Percentiles rank a stretch among this genome's conserved stretches.
Conservation (phyloP, 2,888 invertebrate genomes). For the Erebia epiphron region DNA sequence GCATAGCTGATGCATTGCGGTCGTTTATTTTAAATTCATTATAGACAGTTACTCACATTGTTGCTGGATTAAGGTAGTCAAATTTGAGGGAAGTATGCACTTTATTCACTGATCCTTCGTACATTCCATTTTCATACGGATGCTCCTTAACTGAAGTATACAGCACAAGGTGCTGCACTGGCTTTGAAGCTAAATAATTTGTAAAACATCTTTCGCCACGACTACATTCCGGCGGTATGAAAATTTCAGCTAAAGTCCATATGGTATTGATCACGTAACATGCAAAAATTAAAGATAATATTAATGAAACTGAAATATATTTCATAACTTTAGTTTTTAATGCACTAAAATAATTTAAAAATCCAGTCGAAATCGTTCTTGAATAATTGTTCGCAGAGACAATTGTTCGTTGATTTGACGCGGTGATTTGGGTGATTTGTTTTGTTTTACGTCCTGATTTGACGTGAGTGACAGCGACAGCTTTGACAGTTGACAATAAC, state of each 20-base stretch:
- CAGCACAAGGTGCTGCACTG: conserved; percentile 86
- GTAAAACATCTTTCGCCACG: conserved; percentile 85
- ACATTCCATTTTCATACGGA: conserved; percentile 78
- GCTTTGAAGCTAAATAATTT: conserved; percentile 86
- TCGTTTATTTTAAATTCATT: neutral
- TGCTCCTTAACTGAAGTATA: conserved; percentile 85
- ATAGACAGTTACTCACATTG: conserved; percentile 59
- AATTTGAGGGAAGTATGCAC: conserved; percentile 85
- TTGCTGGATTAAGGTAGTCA: conserved; percentile 82
- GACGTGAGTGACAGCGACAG: too few relatives aligned
- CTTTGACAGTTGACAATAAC: too few relatives aligned
- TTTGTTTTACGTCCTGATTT: too few relatives aligned
- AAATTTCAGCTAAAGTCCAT: conserved; percentile 89
- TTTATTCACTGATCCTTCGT: conserved; percentile 72
- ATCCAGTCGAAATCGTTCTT: neutral
- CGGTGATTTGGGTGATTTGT: too few relatives aligned
- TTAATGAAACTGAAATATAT: conserved; percentile 84
- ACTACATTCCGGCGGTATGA: conserved; percentile 87
- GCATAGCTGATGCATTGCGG: neutral
- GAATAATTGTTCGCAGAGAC: too few relatives aligned
- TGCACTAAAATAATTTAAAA: neutral
- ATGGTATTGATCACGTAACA: conserved; percentile 88
- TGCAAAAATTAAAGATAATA: conserved; percentile 85
- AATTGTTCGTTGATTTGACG: too few relatives aligned
- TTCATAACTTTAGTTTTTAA: conserved; percentile 55